Conservation (phyloP, 2,113 vertebrate species). For the Aptenodytes patagonicus region DNA sequence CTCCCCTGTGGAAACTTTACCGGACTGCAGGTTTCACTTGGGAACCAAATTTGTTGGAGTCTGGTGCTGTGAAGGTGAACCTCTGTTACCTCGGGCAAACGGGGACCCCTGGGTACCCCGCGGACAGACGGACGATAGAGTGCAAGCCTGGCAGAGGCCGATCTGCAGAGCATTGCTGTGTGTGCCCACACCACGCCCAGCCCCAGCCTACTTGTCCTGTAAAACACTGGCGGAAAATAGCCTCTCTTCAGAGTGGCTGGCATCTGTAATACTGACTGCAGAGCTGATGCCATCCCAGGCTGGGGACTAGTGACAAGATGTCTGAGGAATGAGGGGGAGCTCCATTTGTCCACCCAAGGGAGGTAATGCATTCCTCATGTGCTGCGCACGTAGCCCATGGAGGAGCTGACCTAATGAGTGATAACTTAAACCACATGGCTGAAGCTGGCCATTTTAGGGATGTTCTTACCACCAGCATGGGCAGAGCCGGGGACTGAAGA, state of each 20-base stretch:
- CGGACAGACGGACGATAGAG: not conserved
- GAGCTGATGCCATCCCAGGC: not conserved
- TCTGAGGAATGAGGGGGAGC: not conserved
- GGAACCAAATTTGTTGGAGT: not conserved
- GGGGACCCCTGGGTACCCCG: not conserved
- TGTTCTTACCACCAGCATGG: not conserved
- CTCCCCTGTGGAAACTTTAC: not conserved
- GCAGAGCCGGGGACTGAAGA: not conserved
- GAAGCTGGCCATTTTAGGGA: not conserved
- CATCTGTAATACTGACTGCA: not conserved
- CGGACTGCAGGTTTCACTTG: not conserved
- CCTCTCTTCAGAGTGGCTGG: not conserved
- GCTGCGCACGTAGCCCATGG: not conserved
- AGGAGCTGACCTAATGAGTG: not conserved
- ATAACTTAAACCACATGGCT: accelerated
- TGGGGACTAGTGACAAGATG: not conserved
- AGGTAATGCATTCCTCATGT: not conserved
- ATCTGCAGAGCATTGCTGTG: not conserved
- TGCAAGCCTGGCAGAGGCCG: not conserved
- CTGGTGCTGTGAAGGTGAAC: not conserved
- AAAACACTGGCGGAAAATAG: not conserved
- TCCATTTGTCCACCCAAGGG: not conserved
- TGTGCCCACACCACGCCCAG: not conserved
- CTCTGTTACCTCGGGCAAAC: not conserved
- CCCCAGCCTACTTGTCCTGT: not conserved